These are phyloP conservation scores for Stomorhina lunata DNA, from an alignment of 2,888 invertebrate genomes.

Conservation along the genomic window DNA sequence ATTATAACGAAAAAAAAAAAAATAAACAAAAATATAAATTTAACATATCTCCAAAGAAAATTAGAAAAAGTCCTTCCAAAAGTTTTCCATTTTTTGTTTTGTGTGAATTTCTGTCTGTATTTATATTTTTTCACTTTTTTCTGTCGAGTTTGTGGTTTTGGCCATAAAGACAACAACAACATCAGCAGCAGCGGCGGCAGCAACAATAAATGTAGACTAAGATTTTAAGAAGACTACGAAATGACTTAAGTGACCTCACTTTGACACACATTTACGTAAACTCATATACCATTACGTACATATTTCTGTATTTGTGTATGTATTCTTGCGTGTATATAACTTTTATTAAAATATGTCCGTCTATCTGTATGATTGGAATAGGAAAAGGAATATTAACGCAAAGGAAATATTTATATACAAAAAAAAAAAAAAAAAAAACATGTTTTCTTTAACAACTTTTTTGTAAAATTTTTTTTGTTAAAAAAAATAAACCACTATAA, in stretches of 20 bases:
- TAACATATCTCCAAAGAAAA: no score
- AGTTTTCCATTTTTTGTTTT: no score
- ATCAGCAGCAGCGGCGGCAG: no score
- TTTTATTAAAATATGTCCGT: no score
- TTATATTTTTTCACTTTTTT: no score
- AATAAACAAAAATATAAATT: neutral
- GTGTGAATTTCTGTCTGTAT: neutral
- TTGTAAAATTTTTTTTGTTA: no score
- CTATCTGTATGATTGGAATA: no score
- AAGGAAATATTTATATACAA: neutral
- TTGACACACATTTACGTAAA: neutral
- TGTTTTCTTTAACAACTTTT: neutral
- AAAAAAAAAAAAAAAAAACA: neutral
- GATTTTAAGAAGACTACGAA: slow-evolving; percentile 19
- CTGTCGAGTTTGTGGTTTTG: neutral
- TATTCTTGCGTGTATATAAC: no score
- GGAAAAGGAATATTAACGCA: neutral
- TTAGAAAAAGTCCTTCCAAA: no score
- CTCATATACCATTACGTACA: no score
- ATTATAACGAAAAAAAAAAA: neutral
- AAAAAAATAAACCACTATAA: neutral
- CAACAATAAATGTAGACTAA: neutral
- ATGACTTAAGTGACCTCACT: slow-evolving; percentile 40
- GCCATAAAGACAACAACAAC: slow-evolving; percentile 4
- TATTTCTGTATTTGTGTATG: no score